Percentiles rank a stretch among this genome's conserved stretches.
phyloP scores from a whole-genome alignment of 2,888 invertebrate species.

The Agonopterix heracliana region DNA sequence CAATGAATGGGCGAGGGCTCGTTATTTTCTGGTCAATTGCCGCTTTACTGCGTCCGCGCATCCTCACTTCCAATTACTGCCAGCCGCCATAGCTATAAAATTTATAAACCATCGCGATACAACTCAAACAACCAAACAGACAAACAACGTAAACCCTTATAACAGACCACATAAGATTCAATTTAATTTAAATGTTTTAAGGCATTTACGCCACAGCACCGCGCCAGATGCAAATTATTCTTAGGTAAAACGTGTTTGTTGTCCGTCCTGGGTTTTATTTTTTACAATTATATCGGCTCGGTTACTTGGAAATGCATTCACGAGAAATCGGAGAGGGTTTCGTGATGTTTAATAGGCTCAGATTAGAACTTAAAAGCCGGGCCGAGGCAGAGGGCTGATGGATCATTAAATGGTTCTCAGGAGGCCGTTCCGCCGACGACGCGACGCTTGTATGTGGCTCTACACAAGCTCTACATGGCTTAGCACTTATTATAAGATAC shows the following conservation, averaged over 20 bases:
- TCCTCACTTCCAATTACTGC: slow-evolving; percentile 73
- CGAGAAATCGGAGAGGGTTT: slow-evolving; percentile 63
- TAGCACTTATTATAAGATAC: too few species aligned
- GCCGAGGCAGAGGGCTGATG: slow-evolving; percentile 44
- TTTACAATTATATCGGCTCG: slow-evolving; percentile 71
- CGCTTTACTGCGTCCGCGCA: slow-evolving; percentile 73
- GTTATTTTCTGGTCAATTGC: slow-evolving; percentile 77
- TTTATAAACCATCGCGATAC: slow-evolving; percentile 21
- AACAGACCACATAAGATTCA: background rate
- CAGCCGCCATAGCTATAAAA: slow-evolving; percentile 73
- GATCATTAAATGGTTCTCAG: slow-evolving; percentile 57
- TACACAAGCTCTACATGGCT: too few species aligned
- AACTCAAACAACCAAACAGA: slow-evolving; percentile 20
- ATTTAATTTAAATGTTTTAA: slow-evolving; percentile 7
- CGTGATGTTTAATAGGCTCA: slow-evolving; percentile 71
- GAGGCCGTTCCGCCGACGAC: background rate
- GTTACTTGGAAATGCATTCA: slow-evolving; percentile 75
- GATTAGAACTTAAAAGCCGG: slow-evolving; percentile 72
- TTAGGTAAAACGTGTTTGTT: slow-evolving; percentile 74
- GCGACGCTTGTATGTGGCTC: too few species aligned
- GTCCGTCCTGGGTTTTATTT: slow-evolving; percentile 69
- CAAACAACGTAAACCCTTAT: slow-evolving; percentile 21
- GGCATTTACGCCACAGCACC: slow-evolving; percentile 13
- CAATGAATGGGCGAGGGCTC: slow-evolving; percentile 47
- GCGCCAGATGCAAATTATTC: slow-evolving; percentile 65